Conservation (phyloP, 30 jellyfish, hydroid and myxozoan species). For the Hydractinia echinata region DNA sequence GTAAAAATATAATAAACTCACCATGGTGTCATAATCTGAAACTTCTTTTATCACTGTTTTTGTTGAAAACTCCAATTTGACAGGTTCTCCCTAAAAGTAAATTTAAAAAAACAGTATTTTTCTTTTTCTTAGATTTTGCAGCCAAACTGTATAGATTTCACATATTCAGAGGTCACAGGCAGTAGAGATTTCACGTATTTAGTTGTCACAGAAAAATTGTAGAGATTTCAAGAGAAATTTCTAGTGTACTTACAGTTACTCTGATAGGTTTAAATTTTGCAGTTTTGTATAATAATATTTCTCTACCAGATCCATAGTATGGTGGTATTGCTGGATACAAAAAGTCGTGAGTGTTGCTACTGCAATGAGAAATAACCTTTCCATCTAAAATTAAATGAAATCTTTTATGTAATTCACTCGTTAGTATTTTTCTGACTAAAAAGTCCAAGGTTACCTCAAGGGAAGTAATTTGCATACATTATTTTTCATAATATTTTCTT, state of each 20-base stretch:
- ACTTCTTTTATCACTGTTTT: slow-evolving; percentile 87
- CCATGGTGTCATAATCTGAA: slow-evolving; percentile 57
- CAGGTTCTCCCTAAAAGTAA: slow-evolving; percentile 95
- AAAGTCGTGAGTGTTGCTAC: slow-evolving; percentile 94
- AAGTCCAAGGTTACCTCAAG: too few species aligned
- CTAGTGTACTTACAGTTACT: slow-evolving; percentile 63
- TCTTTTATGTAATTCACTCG: background rate
- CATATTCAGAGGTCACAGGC: too few species aligned
- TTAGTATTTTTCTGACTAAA: too few species aligned
- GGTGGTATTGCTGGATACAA: slow-evolving; percentile 97
- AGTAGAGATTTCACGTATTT: too few species aligned
- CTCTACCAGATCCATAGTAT: slow-evolving; percentile 96
- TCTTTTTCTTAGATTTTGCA: too few species aligned
- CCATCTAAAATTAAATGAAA: slow-evolving; percentile 61
- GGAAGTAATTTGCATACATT: too few species aligned
- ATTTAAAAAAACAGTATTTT: background rate
- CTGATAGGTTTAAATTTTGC: slow-evolving; percentile 93
- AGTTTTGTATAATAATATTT: slow-evolving; percentile 86
- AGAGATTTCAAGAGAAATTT: background rate
- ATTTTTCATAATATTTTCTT: too few species aligned
- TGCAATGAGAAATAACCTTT: slow-evolving; percentile 89
- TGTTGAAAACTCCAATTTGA: slow-evolving; percentile 90
- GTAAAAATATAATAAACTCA: slow-evolving; percentile 14
- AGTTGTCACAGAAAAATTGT: background rate
- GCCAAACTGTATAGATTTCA: too few species aligned